A percentile compares a stretch with the other conserved stretches of the same genome.
phyloP scores from a whole-genome alignment of 2,113 vertebrate genomes.

The Etheostoma cragini region DNA sequence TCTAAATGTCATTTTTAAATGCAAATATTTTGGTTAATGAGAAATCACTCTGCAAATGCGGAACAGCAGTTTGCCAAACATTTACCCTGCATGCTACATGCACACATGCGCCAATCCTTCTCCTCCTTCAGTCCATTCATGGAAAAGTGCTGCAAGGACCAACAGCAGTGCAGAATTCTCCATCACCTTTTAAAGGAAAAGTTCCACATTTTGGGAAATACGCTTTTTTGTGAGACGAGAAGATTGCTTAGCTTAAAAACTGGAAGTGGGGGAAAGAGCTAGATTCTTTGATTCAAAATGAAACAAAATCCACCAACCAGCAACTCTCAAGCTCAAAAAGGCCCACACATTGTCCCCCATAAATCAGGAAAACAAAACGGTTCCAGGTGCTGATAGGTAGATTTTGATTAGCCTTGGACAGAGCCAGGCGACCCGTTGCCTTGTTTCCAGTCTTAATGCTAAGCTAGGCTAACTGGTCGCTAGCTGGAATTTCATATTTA shows the following conservation, averaged over 20 bases:
- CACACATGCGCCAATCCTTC: slow-evolving; percentile 20
- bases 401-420: neutral
- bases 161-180: neutral
- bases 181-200: neutral
- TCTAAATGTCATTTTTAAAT: neutral
- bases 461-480: neutral
- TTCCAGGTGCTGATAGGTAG: neutral
- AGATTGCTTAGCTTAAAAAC: neutral
- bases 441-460: neutral
- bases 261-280: neutral
- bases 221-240: neutral
- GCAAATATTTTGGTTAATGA: neutral
- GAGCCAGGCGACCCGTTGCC: neutral
- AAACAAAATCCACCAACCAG: neutral
- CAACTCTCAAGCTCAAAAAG: no score
- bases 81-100: neutral
- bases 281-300: neutral
- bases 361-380: neutral
- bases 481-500: neutral
- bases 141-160: neutral
- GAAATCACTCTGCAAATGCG: neutral
- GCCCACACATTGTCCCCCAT: neutral
- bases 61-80: neutral
- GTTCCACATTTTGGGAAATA: neutral
- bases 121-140: neutral